Evolutionary conservation across 1,140 invertebrate genomes (phyloP), one percentile per base, ranked within the genome.

Genomic region (silkworm (Bombyx mori)): DNA sequence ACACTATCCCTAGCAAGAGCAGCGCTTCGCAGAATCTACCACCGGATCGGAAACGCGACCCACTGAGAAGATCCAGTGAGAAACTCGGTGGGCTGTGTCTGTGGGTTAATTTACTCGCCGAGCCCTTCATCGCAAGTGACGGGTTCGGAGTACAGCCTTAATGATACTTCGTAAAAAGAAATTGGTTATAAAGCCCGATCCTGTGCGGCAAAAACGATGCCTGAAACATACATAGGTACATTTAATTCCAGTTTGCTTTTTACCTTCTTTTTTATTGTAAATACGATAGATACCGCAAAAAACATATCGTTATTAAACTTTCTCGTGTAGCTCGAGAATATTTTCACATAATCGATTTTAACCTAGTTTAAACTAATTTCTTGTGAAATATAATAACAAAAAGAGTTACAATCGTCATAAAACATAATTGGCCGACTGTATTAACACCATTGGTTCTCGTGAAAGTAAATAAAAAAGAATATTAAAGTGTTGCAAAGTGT

Each of bases 381-480:
- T 12, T 50, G 26, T n/a, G 26, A 18, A 12, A 50, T 22, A 50
- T 22, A 50, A 12, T 22, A 50, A 50, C 8, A 50, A 50, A 18
- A 51, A 52, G 42, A 42, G 26, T 42, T 52, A 52, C 51, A 54
- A 35, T 42, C 26, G 44, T 52, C 47, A 58, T 52, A 62, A 58
- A 57, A 55, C 48, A 26, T 62, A 62, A 62, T 62, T 58, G 52
- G 56, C 56, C 55, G 56, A 43, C 52, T 58, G 52, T 9, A 55
- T 56, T 56, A 46, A 52, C 58, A 55, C 52, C 26, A 44, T 48
- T 52, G 46, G 47, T 54, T 62, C 44, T 7, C 53, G 61, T 58
- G 61, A 62, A 62, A 62, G 61, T 52, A 54, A 48, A 61, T 56
- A 59, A 61, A 51, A 57, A 54, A 48, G 55, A 57, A 57, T 42